Evolutionary conservation across 2,113 vertebrate genomes (phyloP).

Genomic region (Neodontobutis hainanensis): DNA sequence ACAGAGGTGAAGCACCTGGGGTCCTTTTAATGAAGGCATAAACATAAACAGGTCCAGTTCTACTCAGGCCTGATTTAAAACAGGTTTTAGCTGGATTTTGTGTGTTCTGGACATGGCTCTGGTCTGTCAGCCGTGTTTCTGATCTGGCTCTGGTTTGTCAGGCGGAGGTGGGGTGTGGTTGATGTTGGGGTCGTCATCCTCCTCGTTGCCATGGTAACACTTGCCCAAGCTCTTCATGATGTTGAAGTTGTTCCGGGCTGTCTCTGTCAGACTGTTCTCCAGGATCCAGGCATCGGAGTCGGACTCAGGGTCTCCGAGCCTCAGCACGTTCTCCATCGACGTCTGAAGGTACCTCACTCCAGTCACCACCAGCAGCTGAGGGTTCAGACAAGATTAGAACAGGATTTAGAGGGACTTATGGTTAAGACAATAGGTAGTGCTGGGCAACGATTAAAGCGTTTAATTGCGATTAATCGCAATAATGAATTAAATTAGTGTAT

Average conservation of each 20-base stretch:
- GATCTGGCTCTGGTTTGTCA: too few relatives aligned
- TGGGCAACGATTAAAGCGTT: too few relatives aligned
- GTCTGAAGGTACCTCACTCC: slow-evolving; percentile 91
- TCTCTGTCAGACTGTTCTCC: slow-evolving; percentile 86
- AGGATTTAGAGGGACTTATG: slow-evolving; percentile 29
- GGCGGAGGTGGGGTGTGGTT: slow-evolving; percentile 33
- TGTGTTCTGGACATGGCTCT: neutral
- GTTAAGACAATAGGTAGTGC: too few relatives aligned
- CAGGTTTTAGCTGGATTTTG: neutral
- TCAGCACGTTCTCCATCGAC: slow-evolving; percentile 85
- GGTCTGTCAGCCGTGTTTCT: too few relatives aligned
- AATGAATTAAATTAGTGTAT: too few relatives aligned
- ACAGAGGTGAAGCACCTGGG: too few relatives aligned
- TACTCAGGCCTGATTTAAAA: too few relatives aligned
- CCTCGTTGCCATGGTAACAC: slow-evolving; percentile 76
- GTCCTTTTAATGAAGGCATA: too few relatives aligned
- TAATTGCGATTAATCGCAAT: too few relatives aligned
- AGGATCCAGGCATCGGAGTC: slow-evolving; percentile 89
- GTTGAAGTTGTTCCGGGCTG: slow-evolving; percentile 82
- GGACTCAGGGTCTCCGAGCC: slow-evolving; percentile 79
- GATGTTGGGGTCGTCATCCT: slow-evolving; percentile 81
- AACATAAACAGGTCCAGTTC: too few relatives aligned
- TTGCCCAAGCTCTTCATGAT: slow-evolving; percentile 89
- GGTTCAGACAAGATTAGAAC: neutral
- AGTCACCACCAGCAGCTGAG: slow-evolving; percentile 83